Conservation (phyloP, 2,113 vertebrate species). For the Menura novaehollandiae region DNA sequence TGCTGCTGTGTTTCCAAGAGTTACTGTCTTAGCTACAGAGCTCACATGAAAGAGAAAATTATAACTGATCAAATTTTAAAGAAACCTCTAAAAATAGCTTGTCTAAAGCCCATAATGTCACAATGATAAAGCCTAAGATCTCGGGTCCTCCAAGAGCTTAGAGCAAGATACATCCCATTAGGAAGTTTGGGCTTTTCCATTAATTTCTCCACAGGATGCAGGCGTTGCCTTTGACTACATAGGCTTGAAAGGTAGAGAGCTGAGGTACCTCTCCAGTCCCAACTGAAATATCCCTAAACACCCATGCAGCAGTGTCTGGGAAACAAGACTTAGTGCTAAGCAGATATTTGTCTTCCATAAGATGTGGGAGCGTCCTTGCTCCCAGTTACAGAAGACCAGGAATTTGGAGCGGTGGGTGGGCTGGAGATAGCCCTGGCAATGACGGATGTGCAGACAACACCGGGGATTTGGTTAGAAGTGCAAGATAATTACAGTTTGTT, state of each 20-base stretch:
- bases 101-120: slow-evolving; percentile 46
- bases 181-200: neutral
- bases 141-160: neutral
- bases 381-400: neutral
- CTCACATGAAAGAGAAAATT: neutral
- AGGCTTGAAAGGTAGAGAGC: neutral
- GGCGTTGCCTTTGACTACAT: neutral
- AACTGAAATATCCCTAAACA: neutral
- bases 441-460: slow-evolving; percentile 6
- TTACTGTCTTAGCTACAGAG: neutral
- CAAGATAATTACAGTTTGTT: neutral
- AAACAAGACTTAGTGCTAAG: neutral
- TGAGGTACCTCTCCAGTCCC: neutral
- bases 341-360: neutral
- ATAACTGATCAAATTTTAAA: slow-evolving; percentile 62
- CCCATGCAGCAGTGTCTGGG: neutral
- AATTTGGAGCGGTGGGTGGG: neutral
- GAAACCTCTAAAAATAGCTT: slow-evolving; percentile 55
- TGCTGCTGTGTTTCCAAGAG: neutral
- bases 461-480: slow-evolving; percentile 1
- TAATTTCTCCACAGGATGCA: neutral
- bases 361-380: neutral
- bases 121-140: slow-evolving; percentile 33
- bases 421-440: neutral
- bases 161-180: neutral